phyloP scores from a whole-genome alignment of 2,797 vertebrate genomes.

The Cynodonichthys magdalenae region DNA sequence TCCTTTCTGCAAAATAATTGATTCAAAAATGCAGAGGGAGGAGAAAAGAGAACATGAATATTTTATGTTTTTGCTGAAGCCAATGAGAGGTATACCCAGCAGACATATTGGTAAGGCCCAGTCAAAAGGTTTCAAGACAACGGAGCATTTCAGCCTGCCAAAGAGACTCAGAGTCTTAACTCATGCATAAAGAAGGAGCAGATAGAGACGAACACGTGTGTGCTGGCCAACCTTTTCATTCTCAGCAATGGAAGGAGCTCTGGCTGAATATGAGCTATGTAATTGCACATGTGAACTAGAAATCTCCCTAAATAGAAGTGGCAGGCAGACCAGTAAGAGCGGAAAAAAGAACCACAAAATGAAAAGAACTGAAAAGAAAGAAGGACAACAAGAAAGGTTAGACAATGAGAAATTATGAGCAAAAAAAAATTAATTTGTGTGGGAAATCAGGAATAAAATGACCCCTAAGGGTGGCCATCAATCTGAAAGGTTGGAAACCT shows the following conservation, averaged over 20 bases:
- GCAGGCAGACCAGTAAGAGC: constrained; percentile 17
- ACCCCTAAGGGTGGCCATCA: constrained; percentile 39
- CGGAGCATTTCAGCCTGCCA: constrained; percentile 46
- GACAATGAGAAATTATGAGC: constrained; percentile 14
- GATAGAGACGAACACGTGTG: constrained; percentile 58
- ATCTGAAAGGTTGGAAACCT: constrained; percentile 46
- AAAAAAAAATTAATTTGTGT: constrained; percentile 15
- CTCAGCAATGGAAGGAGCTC: constrained; percentile 50
- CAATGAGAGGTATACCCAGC: constrained; percentile 51
- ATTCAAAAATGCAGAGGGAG: constrained; percentile 49
- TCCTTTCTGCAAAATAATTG: constrained; percentile 38
- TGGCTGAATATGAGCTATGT: constrained; percentile 38
- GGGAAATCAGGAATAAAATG: constrained; percentile 35
- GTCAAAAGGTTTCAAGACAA: constrained; percentile 56
- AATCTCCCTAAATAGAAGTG: constrained; percentile 30
- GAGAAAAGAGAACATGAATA: constrained; percentile 61
- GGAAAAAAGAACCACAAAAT: constrained; percentile 7
- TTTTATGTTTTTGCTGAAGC: constrained; percentile 55
- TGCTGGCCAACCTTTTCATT: constrained; percentile 56
- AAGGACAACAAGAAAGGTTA: constrained; percentile 8
- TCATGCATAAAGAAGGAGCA: constrained; percentile 61
- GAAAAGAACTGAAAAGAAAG: constrained; percentile 8
- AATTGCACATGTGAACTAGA: constrained; percentile 37
- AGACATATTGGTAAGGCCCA: constrained; percentile 48
- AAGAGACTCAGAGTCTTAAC: constrained; percentile 51